These are phyloP conservation scores for Paelopatides confundens DNA, from an alignment of 53 echinoderm and acorn worm genomes.

Conservation along the genomic window DNA sequence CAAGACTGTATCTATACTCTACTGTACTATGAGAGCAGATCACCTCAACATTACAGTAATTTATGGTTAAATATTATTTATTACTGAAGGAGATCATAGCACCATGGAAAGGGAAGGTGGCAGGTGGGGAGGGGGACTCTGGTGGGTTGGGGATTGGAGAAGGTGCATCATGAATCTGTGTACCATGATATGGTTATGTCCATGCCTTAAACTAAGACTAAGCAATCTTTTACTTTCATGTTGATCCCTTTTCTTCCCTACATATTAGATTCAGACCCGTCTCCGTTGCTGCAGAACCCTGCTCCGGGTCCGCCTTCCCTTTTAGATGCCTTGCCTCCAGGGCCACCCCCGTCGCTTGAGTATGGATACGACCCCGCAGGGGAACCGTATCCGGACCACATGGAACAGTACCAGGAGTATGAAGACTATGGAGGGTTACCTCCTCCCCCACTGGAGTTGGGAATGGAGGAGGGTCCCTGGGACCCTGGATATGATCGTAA, in stretches of 20 bases:
- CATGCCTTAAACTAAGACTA: too few species aligned
- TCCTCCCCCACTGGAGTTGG: not conserved
- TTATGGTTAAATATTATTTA: too few species aligned
- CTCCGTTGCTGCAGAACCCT: not conserved
- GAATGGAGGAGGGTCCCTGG: not conserved
- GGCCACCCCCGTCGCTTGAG: not conserved
- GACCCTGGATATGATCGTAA: conserved; percentile 13
- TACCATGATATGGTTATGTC: too few species aligned
- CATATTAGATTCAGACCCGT: not conserved
- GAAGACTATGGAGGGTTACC: not conserved
- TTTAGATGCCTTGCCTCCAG: not conserved
- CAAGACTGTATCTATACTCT: too few species aligned
- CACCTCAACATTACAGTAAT: too few species aligned
- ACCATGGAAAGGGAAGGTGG: too few species aligned
- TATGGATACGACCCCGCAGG: not conserved
- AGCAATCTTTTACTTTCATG: too few species aligned
- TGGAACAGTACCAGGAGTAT: conserved; percentile 4
- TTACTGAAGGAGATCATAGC: too few species aligned
- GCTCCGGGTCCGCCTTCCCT: conserved; percentile 4
- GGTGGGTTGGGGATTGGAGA: too few species aligned
- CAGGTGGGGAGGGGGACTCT: too few species aligned
- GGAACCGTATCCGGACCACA: not conserved
- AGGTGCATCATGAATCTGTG: too few species aligned
- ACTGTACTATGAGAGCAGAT: too few species aligned
- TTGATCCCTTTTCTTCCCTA: not conserved